Evolutionary conservation across 2,113 vertebrate genomes (phyloP).

Genomic region (Tachysurus vachellii): DNA sequence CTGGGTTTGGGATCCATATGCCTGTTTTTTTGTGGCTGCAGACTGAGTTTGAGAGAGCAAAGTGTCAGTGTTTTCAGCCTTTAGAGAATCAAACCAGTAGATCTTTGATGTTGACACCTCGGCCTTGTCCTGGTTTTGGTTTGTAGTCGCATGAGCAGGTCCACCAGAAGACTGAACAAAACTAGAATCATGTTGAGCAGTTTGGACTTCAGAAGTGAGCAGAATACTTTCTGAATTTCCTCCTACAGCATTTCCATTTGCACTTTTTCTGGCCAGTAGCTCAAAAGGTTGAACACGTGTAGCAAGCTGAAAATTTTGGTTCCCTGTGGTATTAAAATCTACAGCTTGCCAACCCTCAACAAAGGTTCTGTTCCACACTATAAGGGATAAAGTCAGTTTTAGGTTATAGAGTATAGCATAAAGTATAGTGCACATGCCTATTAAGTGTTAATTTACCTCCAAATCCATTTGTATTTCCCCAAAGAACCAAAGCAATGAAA

Average conservation of each 20-base stretch:
- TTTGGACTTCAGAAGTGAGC: neutral
- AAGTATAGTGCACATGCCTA: neutral
- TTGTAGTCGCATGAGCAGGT: neutral
- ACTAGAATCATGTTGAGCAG: neutral
- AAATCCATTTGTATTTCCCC: neutral
- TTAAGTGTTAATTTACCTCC: neutral
- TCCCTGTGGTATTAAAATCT: neutral
- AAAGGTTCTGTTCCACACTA: neutral
- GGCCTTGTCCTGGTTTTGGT: neutral
- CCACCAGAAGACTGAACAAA: conserved; percentile 18
- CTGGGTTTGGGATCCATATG: too few species aligned
- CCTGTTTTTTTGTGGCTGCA: too few species aligned
- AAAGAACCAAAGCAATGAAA: conserved; percentile 1
- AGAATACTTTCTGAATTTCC: neutral
- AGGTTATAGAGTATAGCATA: neutral
- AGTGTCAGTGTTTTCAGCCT: neutral
- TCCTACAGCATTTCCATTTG: neutral
- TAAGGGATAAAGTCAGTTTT: neutral
- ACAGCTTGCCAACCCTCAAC: neutral
- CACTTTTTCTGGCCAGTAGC: neutral
- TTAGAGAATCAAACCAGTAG: neutral
- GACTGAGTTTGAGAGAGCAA: too few species aligned
- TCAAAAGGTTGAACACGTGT: neutral
- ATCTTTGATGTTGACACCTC: neutral
- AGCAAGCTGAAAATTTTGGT: neutral